phyloP scores from a whole-genome alignment of 2,113 vertebrate species.

The Alexandromys fortis region DNA sequence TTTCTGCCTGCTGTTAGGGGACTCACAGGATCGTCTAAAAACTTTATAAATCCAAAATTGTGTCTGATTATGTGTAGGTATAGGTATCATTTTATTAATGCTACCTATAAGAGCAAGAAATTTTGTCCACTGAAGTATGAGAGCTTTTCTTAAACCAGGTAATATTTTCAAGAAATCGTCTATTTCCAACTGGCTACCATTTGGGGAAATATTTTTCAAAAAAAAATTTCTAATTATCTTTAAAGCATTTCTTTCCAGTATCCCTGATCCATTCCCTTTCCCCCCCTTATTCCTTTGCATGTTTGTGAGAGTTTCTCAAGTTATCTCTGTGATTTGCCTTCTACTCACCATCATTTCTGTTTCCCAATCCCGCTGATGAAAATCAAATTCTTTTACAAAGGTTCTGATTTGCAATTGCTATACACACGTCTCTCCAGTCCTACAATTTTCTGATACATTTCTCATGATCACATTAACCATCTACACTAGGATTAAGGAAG shows the following conservation, averaged over 20 bases:
- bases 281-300: neutral
- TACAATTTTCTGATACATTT: neutral
- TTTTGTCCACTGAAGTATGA: constrained; percentile 11
- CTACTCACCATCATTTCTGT: neutral
- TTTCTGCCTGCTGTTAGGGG: neutral
- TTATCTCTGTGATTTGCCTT: neutral
- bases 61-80: neutral
- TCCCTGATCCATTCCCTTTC: neutral
- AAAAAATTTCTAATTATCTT: constrained; percentile 15
- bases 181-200: constrained; percentile 16
- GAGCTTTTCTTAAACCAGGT: constrained; percentile 29
- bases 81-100: constrained; percentile 29
- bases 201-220: constrained; percentile 32
- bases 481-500: constrained; percentile 24
- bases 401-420: neutral
- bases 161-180: constrained; percentile 18
- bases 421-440: neutral
- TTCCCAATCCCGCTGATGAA: neutral
- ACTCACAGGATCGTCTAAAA: neutral
- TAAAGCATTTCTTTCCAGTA: constrained; percentile 30
- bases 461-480: neutral
- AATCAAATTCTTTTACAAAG: constrained; percentile 28
- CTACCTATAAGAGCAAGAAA: neutral
- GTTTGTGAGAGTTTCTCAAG: neutral
- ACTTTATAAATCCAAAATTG: constrained; percentile 18